A percentile compares a stretch with the other conserved stretches of the same genome.
Evolutionary conservation across 2,888 invertebrate genomes (phyloP).

Genomic region (Plagodis dolabraria): DNA sequence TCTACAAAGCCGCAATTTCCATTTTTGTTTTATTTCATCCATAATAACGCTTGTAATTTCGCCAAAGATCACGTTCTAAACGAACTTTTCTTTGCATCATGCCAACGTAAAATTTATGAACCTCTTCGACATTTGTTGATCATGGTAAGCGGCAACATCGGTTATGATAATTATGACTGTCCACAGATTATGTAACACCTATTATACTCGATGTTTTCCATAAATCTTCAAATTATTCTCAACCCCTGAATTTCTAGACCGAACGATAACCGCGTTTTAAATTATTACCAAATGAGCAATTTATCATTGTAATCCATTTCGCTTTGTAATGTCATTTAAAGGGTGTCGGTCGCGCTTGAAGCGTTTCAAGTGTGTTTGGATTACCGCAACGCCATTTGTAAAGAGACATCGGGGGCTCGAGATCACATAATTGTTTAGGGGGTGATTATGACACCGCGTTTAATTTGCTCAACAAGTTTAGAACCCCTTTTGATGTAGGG

Average conservation of each 20-base stretch:
- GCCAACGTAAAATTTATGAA: not conserved
- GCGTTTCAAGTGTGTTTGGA: slow-evolving; percentile 49
- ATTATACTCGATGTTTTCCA: no score
- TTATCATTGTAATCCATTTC: slow-evolving; percentile 42
- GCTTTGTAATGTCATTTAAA: slow-evolving; percentile 42
- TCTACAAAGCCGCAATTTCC: slow-evolving; percentile 32
- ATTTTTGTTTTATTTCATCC: slow-evolving; percentile 33
- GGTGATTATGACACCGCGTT: slow-evolving; percentile 69
- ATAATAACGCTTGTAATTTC: slow-evolving; percentile 26
- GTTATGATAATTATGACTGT: no score
- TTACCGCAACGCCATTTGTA: slow-evolving; percentile 65
- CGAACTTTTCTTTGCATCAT: slow-evolving; percentile 17
- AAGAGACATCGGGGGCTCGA: slow-evolving; percentile 64
- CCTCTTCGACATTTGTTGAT: no score
- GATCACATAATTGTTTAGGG: slow-evolving; percentile 77
- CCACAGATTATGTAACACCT: no score
- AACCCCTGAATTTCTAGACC: not conserved
- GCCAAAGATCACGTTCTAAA: slow-evolving; percentile 25
- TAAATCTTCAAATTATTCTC: no score
- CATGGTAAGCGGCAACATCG: no score
- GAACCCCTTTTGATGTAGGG: slow-evolving; percentile 61
- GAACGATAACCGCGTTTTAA: slow-evolving; percentile 5
- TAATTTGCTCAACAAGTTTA: slow-evolving; percentile 78
- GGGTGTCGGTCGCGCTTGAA: slow-evolving; percentile 39
- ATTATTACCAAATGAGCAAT: slow-evolving; percentile 25